Percentiles rank a stretch among this genome's conserved stretches.
Evolutionary conservation across 2,113 vertebrate genomes (phyloP).

Genomic region (Gambusia affinis): DNA sequence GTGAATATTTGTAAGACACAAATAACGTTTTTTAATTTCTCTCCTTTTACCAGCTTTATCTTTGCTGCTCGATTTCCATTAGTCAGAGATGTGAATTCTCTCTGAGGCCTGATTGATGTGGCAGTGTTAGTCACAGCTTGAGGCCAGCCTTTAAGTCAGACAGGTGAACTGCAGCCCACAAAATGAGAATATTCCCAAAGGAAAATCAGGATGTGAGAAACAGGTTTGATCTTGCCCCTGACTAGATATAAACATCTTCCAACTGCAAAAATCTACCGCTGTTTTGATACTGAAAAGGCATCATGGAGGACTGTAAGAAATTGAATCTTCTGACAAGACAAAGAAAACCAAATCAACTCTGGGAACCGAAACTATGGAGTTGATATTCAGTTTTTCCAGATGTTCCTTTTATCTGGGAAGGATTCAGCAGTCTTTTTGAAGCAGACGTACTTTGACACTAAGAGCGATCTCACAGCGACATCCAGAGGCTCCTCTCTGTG

Average conservation of each 20-base stretch:
- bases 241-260: constrained; percentile 32
- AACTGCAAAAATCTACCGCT: background rate
- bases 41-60: background rate
- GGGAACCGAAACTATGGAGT: constrained; percentile 23
- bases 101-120: constrained; percentile 41
- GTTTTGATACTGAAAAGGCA: background rate
- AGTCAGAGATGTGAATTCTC: constrained; percentile 1
- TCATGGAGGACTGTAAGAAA: background rate
- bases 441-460: constrained; percentile 40
- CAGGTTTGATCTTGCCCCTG: constrained; percentile 57
- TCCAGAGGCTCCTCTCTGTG: constrained; percentile 45
- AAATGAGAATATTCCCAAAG: background rate
- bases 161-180: constrained; percentile 43
- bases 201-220: constrained; percentile 18
- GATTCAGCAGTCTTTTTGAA: constrained; percentile 40
- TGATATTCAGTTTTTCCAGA: constrained; percentile 67
- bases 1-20: background rate
- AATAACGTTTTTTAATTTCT: background rate
- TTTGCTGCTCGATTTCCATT: background rate
- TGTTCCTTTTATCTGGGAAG: constrained; percentile 56
- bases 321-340: constrained; percentile 33
- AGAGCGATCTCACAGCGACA: constrained; percentile 62
- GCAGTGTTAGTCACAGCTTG: constrained; percentile 46
- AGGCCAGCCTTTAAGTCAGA: constrained; percentile 44
- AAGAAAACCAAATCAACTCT: constrained; percentile 41